A percentile compares a stretch with the other conserved stretches of the same genome.
These are phyloP conservation scores for Sarcophaga peregrina DNA, from an alignment of 1,140 invertebrate genomes.

Conservation along the genomic window DNA sequence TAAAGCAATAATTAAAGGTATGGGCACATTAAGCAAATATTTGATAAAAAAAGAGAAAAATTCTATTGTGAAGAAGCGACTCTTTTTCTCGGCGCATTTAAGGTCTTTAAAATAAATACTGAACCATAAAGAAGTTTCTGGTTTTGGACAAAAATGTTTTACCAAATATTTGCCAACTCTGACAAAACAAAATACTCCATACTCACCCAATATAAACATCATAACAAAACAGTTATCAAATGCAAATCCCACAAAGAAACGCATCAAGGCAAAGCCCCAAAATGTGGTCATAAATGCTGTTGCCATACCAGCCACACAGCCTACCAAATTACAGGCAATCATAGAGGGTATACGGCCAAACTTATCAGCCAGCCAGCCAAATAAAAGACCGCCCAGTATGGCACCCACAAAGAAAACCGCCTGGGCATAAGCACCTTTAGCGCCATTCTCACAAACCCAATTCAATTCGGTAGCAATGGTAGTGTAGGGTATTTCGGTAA, in stretches of 20 bases:
- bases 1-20: no score
- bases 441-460: conserved; percentile 86
- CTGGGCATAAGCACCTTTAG: conserved; percentile 78
- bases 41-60: no score
- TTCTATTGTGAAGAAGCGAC: no score
- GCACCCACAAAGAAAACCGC: conserved; percentile 88
- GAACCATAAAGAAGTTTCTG: no score
- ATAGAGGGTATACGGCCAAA: conserved; percentile 86
- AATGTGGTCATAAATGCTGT: conserved; percentile 80
- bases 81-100: no score
- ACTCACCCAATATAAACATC: conserved; percentile 91
- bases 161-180: no score
- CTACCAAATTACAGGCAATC: conserved; percentile 82
- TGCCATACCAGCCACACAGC: conserved; percentile 79
- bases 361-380: conserved; percentile 87
- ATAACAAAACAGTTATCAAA: conserved; percentile 94
- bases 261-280: conserved; percentile 79
- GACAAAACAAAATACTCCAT: background rate
- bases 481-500: conserved; percentile 78
- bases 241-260: conserved; percentile 86
- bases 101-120: no score
- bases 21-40: no score
- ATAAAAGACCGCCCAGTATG: conserved; percentile 84
- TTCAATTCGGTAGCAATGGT: conserved; percentile 83
- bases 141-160: no score